These are phyloP conservation scores for Miniopterus natalensis DNA, from an alignment of 2,113 vertebrate species.

Conservation along the genomic window DNA sequence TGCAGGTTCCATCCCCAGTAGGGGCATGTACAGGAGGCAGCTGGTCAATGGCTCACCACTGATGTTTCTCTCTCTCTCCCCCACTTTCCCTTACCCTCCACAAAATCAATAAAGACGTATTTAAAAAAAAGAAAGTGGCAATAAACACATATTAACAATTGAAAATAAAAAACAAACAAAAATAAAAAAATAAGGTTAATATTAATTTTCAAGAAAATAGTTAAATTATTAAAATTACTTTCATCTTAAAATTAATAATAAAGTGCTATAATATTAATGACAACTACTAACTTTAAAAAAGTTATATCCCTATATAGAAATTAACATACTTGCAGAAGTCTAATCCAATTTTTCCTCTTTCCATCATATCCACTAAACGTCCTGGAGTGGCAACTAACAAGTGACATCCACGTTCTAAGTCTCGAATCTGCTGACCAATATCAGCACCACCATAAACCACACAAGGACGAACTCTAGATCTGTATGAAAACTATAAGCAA, in stretches of 20 bases:
- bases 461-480: conserved; percentile 95
- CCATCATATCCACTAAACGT: conserved; percentile 98
- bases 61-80: too few relatives aligned
- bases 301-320: not conserved
- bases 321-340: conserved; percentile 96
- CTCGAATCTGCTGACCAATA: conserved; percentile 96
- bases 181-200: not conserved
- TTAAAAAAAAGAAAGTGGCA: not conserved
- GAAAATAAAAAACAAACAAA: not conserved
- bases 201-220: not conserved
- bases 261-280: not conserved
- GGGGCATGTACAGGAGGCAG: too few relatives aligned
- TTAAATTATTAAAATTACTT: not conserved
- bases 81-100: too few relatives aligned
- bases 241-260: not conserved
- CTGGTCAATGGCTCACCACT: too few relatives aligned
- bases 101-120: too few relatives aligned
- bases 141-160: not conserved
- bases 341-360: conserved; percentile 96
- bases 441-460: conserved; percentile 97
- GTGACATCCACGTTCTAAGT: conserved; percentile 96
- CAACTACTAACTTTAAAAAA: not conserved
- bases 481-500: conserved; percentile 91
- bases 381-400: conserved; percentile 96
- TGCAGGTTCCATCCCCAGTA: too few relatives aligned